Conservation (phyloP, 2,797 vertebrate species). For the Pseudopleuronectes americanus region DNA sequence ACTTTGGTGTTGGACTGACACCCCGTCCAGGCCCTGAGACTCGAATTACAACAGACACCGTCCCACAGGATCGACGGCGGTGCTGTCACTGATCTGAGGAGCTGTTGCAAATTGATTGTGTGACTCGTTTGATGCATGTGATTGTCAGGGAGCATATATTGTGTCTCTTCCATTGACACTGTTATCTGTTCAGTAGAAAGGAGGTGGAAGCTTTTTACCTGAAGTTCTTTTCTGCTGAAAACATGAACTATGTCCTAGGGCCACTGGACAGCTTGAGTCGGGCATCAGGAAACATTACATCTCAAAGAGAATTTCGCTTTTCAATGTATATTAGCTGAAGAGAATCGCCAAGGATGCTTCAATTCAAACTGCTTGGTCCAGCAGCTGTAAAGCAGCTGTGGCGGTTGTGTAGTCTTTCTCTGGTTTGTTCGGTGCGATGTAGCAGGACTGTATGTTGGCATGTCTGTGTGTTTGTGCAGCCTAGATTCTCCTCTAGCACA, state of each 20-base stretch:
- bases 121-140: slow-evolving; percentile 60
- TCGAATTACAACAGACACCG: slow-evolving; percentile 50
- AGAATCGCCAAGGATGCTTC: slow-evolving; percentile 13
- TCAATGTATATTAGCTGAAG: background rate
- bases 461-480: slow-evolving; percentile 71
- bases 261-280: background rate
- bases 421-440: slow-evolving; percentile 40
- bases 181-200: slow-evolving; percentile 2
- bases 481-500: slow-evolving; percentile 77
- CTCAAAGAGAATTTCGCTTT: slow-evolving; percentile 20
- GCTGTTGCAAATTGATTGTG: slow-evolving; percentile 51
- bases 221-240: slow-evolving; percentile 4
- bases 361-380: slow-evolving; percentile 21
- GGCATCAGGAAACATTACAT: background rate
- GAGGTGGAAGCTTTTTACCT: slow-evolving; percentile 16
- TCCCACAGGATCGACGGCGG: slow-evolving; percentile 43
- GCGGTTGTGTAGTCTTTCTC: slow-evolving; percentile 31
- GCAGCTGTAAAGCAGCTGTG: slow-evolving; percentile 27
- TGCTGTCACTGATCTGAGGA: slow-evolving; percentile 47
- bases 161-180: slow-evolving; percentile 3
- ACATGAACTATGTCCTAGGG: background rate
- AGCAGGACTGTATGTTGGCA: slow-evolving; percentile 58
- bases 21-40: slow-evolving; percentile 41
- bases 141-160: slow-evolving; percentile 57
- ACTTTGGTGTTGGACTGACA: slow-evolving; percentile 57